These are phyloP conservation scores for Thymelicus lineola DNA, from an alignment of 2,888 invertebrate genomes.

Conservation along the genomic window DNA sequence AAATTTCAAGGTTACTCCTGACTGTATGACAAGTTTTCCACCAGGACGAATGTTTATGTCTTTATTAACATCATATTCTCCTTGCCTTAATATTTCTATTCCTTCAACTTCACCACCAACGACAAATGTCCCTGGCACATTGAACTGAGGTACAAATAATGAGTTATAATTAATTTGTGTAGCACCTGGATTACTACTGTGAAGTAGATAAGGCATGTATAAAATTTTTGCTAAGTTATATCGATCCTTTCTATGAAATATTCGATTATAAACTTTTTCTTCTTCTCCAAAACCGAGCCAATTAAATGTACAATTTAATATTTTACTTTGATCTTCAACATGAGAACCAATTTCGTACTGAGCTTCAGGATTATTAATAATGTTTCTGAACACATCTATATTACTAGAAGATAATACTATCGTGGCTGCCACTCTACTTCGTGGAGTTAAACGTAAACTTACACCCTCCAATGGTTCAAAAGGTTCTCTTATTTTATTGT, in stretches of 20 bases:
- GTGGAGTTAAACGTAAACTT: constrained; percentile 91
- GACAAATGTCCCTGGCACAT: constrained; percentile 87
- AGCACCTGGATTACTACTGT: constrained; percentile 95
- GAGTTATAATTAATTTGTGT: constrained; percentile 92
- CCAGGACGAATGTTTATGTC: constrained; percentile 98
- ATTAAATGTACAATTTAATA: constrained; percentile 97
- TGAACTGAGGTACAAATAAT: constrained; percentile 92
- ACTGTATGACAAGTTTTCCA: constrained; percentile 94
- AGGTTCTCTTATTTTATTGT: constrained; percentile 94
- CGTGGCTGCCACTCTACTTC: constrained; percentile 96
- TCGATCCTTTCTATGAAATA: constrained; percentile 95
- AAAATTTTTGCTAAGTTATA: constrained; percentile 97
- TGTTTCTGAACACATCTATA: constrained; percentile 94
- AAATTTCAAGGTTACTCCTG: constrained; percentile 95
- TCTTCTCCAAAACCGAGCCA: constrained; percentile 94
- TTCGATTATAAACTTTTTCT: constrained; percentile 89
- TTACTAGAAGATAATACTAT: constrained; percentile 97
- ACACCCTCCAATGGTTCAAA: constrained; percentile 89
- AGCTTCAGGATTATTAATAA: constrained; percentile 95
- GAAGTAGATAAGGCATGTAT: constrained; percentile 95
- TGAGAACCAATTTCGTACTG: constrained; percentile 98
- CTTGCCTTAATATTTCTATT: constrained; percentile 91
- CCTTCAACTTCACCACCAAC: constrained; percentile 98
- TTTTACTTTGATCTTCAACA: constrained; percentile 96
- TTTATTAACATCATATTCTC: constrained; percentile 95